Conservation (phyloP, 2,797 vertebrate genomes). For the Urocyon cinereoargenteus region DNA sequence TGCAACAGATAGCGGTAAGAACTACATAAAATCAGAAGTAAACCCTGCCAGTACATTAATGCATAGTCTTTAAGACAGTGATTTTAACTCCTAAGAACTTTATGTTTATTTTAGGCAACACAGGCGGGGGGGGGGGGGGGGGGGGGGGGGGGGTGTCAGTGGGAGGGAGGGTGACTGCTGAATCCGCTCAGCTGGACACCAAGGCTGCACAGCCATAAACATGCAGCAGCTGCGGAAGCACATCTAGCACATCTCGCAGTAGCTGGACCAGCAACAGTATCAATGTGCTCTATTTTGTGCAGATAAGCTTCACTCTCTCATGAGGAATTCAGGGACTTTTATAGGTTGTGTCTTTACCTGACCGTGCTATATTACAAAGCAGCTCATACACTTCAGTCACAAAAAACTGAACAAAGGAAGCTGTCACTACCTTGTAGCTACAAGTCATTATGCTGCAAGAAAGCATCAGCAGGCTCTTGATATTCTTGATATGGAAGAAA, state of each 20-base stretch:
- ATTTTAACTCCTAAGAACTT: not conserved
- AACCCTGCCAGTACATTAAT: not conserved
- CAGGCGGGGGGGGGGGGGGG: not conserved
- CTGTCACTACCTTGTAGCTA: constrained; percentile 99
- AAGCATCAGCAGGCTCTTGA: constrained; percentile 99
- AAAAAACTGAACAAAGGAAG: constrained; percentile 98
- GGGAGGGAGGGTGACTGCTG: not conserved
- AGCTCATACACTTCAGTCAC: constrained; percentile 96
- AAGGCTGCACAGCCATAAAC: not conserved
- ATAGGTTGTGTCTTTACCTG: constrained; percentile 98
- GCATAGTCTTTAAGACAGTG: not conserved
- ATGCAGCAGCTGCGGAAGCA: not conserved
- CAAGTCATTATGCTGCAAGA: constrained; percentile 98
- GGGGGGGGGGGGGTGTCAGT: not conserved
- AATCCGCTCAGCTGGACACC: not conserved
- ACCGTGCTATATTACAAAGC: constrained; percentile 98
- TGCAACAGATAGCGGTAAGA: not conserved
- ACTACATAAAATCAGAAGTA: not conserved
- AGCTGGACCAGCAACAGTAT: constrained; percentile 95
- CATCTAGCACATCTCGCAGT: not conserved
- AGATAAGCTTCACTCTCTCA: constrained; percentile 98
- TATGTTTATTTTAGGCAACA: not conserved
- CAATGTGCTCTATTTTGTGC: constrained; percentile 99
- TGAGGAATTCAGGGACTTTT: constrained; percentile 98
- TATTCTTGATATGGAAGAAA: constrained; percentile 97